Evolutionary conservation across 1,140 invertebrate species (phyloP), one percentile per base, ranked within the genome.

Genomic region (Tetramorium simillimum): DNA sequence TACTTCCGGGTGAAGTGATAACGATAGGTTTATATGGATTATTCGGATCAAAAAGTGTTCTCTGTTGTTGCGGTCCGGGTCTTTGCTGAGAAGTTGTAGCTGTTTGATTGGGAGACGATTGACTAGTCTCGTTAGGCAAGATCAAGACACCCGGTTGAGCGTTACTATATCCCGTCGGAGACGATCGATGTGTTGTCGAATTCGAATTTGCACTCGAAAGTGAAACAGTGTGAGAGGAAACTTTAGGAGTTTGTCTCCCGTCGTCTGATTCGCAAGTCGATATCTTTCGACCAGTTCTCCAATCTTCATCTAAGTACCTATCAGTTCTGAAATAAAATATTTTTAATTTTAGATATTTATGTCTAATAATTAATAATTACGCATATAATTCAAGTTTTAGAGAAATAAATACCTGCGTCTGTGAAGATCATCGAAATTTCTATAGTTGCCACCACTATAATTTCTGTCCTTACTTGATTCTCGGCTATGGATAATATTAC

Each of bases 11-110:
- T 43, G 96, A 95, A 85, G 94, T 96, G 21, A 97, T 96, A 88
- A 97, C 95, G 84, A 97, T 97, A 21, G 97, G 97, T 93, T 96
- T 97, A 87, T 96, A 95, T 2, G 97, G 97, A 95, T 97, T 97
- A 88, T 97, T 96, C 3, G 96, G 97, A 94, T 97, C 96, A 92
- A 96, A 97, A 18, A 97, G 91, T 9, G 95, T 96, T 91, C 96
- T 96, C 88, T 96, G 95, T 75, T 94, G 94, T 40, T 92, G 92
- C 6, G 60, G 69, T 3, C 69, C 80, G 0, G 14, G 37, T 49
- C 80, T 69, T 84, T 84, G 80, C 43, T 73, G 88, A 78, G 90
- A 89, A 16, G 40, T n/a, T 37, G 91, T 21, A 65, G 65, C 56
- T 56, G 89, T 80, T n/a, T 89, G 76, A 80, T 65, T 90, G 63